phyloP scores from a whole-genome alignment of 1,140 invertebrate species.

The Drosophila ohnishii region DNA sequence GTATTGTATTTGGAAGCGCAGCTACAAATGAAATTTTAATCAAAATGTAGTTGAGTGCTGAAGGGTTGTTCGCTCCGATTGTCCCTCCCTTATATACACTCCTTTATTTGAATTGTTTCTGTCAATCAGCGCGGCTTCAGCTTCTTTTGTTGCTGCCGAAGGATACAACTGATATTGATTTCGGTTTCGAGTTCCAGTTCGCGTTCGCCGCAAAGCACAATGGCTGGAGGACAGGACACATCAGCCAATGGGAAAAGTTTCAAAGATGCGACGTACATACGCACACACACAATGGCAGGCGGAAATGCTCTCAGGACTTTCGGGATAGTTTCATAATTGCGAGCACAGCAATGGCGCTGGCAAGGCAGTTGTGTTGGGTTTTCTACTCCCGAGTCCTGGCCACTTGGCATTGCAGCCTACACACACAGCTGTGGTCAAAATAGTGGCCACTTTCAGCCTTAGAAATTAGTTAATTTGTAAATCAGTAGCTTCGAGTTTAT shows the following conservation, averaged over 20 bases:
- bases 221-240: constrained; percentile 34
- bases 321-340: constrained; percentile 79
- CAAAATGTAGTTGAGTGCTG: constrained; percentile 81
- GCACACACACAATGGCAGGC: constrained; percentile 34
- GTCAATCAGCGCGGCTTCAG: constrained; percentile 77
- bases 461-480: no score
- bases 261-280: constrained; percentile 51
- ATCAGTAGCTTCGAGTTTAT: no score
- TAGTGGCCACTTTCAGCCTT: no score
- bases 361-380: background rate
- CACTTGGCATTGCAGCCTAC: constrained; percentile 50
- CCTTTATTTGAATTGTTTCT: constrained; percentile 68
- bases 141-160: constrained; percentile 78
- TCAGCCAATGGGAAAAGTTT: constrained; percentile 78
- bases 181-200: constrained; percentile 41
- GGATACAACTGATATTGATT: constrained; percentile 81
- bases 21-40: constrained; percentile 79
- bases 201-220: constrained; percentile 60
- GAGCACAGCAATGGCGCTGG: constrained; percentile 62
- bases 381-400: constrained; percentile 17
- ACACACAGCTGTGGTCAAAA: background rate
- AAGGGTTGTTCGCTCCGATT: constrained; percentile 62
- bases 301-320: constrained; percentile 40
- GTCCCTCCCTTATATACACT: constrained; percentile 3
- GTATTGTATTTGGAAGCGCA: constrained; percentile 67